phyloP scores from a whole-genome alignment of 2,797 vertebrate species.

The Brachyrhaphis roseni region DNA sequence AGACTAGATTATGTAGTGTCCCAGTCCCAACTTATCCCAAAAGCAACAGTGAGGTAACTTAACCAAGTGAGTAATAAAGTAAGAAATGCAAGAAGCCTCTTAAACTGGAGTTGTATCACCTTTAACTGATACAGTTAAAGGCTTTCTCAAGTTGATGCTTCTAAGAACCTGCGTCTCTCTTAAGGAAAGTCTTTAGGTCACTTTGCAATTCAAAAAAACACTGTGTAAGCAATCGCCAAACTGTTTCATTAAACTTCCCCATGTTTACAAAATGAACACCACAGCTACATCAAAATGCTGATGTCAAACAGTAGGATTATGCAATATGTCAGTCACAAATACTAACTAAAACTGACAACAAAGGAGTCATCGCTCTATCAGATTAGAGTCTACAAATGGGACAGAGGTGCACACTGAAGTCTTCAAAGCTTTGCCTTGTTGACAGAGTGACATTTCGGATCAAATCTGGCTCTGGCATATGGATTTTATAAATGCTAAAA shows the following conservation, averaged over 20 bases:
- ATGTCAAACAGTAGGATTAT: background rate
- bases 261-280: background rate
- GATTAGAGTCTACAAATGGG: background rate
- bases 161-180: background rate
- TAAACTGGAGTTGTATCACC: background rate
- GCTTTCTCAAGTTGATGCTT: background rate
- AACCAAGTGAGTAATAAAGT: background rate
- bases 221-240: background rate
- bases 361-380: background rate
- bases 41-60: background rate
- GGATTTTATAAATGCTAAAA: slow-evolving; percentile 7
- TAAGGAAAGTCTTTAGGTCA: background rate
- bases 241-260: background rate
- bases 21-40: background rate
- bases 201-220: background rate
- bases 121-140: background rate
- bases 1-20: background rate
- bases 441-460: slow-evolving; percentile 9
- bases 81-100: background rate
- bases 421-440: background rate
- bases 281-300: background rate
- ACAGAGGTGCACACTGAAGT: background rate
- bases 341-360: slow-evolving; percentile 3
- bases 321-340: background rate
- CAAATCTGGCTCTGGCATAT: slow-evolving; percentile 7